Evolutionary conservation across 2,888 invertebrate genomes (phyloP).

Genomic region (Stegana nigrithorax): DNA sequence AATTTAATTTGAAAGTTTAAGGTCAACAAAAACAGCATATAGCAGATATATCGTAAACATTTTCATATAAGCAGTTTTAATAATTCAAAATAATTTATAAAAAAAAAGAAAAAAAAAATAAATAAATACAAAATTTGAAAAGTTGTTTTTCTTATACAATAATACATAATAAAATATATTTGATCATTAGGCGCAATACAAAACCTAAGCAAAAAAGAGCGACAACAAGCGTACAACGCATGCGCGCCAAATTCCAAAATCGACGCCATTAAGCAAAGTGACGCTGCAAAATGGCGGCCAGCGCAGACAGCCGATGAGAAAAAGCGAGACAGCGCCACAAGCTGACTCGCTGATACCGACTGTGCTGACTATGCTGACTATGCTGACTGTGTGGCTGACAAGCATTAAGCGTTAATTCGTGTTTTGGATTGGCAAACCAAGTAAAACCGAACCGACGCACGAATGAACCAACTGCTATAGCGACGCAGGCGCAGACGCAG

Average conservation of each 20-base stretch:
- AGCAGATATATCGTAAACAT: too few relatives aligned
- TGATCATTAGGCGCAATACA: too few relatives aligned
- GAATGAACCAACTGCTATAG: too few relatives aligned
- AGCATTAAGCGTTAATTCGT: slow-evolving; percentile 59
- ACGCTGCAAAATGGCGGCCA: slow-evolving; percentile 57
- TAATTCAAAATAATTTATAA: too few relatives aligned
- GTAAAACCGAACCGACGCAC: background rate
- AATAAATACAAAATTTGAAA: too few relatives aligned
- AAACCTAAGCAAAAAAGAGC: background rate
- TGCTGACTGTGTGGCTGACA: slow-evolving; percentile 36
- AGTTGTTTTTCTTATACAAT: too few relatives aligned
- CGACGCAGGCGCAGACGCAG: background rate
- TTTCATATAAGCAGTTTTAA: too few relatives aligned
- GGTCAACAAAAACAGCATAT: too few relatives aligned
- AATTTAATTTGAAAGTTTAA: too few relatives aligned
- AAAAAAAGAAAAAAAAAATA: too few relatives aligned
- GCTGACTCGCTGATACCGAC: slow-evolving; percentile 14
- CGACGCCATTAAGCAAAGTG: slow-evolving; percentile 60
- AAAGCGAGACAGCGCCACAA: slow-evolving; percentile 13
- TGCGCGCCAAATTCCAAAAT: slow-evolving; percentile 20
- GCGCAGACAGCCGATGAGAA: slow-evolving; percentile 26
- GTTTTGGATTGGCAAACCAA: slow-evolving; percentile 38
- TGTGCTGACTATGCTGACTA: slow-evolving; percentile 16
- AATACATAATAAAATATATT: too few relatives aligned
- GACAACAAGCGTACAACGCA: slow-evolving; percentile 1